Percentiles rank a stretch among this genome's conserved stretches.
Conservation (phyloP, 2,113 vertebrate species). For the Dasypus novemcinctus region DNA sequence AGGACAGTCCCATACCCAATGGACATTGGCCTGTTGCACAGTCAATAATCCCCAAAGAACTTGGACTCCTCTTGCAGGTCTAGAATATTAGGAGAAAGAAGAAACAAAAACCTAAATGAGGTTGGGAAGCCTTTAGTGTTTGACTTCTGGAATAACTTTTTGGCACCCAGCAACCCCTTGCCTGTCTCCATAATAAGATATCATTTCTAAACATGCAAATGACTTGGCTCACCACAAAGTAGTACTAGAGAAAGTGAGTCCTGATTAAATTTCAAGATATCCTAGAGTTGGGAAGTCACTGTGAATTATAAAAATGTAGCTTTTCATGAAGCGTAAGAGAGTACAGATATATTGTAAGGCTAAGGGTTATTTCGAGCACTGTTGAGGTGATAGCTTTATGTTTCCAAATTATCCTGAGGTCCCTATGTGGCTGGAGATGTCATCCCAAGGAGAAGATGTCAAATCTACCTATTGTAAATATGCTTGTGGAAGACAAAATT, state of each 20-base stretch:
- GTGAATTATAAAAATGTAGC: constrained; percentile 76
- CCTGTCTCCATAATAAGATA: constrained; percentile 49
- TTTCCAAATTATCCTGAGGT: constrained; percentile 51
- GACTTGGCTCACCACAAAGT: constrained; percentile 58
- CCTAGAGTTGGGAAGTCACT: constrained; percentile 68
- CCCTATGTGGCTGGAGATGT: constrained; percentile 25
- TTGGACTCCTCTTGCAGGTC: constrained; percentile 45
- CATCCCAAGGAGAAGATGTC: constrained; percentile 53
- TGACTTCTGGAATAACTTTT: constrained; percentile 51
- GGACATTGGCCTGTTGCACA: not conserved
- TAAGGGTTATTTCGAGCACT: constrained; percentile 62
- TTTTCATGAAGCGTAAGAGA: constrained; percentile 61
- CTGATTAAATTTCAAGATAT: constrained; percentile 79
- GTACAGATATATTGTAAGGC: constrained; percentile 65
- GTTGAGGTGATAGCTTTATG: constrained; percentile 51
- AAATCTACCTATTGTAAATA: not conserved
- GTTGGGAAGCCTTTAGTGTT: constrained; percentile 41
- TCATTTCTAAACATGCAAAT: constrained; percentile 73
- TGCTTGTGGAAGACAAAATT: not conserved
- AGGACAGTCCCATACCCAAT: not conserved
- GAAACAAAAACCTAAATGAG: not conserved
- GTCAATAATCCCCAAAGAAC: not conserved
- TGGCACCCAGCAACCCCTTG: not conserved
- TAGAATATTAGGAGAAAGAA: constrained; percentile 19
- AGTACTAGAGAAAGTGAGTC: constrained; percentile 68